Evolutionary conservation across 2,113 vertebrate genomes (phyloP), one percentile per base, ranked within the genome.

Genomic region (Dasyornis broadbenti): DNA sequence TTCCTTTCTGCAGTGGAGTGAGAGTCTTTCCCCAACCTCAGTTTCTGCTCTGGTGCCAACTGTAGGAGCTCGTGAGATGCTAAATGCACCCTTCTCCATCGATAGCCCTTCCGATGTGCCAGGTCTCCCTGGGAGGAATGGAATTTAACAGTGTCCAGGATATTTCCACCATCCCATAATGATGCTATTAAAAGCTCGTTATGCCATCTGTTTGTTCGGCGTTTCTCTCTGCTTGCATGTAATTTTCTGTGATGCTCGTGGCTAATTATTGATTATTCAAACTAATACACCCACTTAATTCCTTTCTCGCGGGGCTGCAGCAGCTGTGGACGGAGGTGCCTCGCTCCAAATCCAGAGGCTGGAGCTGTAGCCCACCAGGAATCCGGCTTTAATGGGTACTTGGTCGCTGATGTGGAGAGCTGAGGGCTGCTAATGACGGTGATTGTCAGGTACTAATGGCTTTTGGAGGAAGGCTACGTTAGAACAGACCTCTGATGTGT

Each of bases 121-220:
- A 9, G 22, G 45, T 56, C 31, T 94, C 64, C 23, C 15, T 31
- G 22, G 45, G 33, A 92, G 49, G 26, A 21, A 64, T 69, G 23
- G 8, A 35, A 39, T 12, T 3, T 6, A 45, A 37, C 79, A 24
- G 8, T 47, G 63, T 40, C 52, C 47, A 24, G 27, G 19, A 24
- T 35, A 42, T 37, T 37, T 84, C 40, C 68, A 61, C 45, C 31
- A 44, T 52, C 59, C 61, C 35, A 27, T 64, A 56, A 70, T 4
- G 72, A 70, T 64, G 68, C 82, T 83, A 93, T 93, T 96, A 95
- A 92, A 96, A 75, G 68, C 63, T 77, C 33, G 1, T 87, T 85
- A 59, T 68, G 54, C 54, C 49, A 61, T 91, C 88, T 91, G 42
- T 42, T 56, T 72, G 56, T 45, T 82, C 79, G 63, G 33, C 2